Evolutionary conservation across 2,888 invertebrate species (phyloP).

Genomic region (Drosophila setosimentum): DNA sequence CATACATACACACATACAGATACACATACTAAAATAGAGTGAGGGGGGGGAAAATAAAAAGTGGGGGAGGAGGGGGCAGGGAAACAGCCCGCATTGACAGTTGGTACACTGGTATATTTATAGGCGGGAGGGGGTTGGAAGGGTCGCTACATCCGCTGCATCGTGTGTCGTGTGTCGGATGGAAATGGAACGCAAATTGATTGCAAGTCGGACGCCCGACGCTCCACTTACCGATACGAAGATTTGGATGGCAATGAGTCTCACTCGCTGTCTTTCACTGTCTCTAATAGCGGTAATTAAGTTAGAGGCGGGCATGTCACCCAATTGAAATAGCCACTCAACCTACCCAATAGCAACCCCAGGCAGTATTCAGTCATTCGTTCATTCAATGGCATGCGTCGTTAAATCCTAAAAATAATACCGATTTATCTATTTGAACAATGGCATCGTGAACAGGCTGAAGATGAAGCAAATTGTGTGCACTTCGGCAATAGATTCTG

Average conservation of each 20-base stretch:
- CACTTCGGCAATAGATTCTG: background rate
- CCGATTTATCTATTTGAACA: conserved; percentile 2
- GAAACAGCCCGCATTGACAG: conserved; percentile 28
- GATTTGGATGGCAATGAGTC: conserved; percentile 5
- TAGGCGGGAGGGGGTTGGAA: background rate
- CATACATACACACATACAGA: conserved; percentile 3
- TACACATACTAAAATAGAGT: background rate
- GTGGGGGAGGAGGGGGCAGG: no score
- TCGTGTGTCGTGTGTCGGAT: conserved; percentile 35
- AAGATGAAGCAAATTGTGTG: background rate
- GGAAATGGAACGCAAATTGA: conserved; percentile 71
- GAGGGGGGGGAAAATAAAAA: background rate
- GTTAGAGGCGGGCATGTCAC: conserved; percentile 52
- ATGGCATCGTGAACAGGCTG: conserved; percentile 3
- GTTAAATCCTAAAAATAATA: conserved; percentile 20
- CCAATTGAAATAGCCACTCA: conserved; percentile 38
- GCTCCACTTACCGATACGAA: conserved; percentile 37
- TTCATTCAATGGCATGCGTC: conserved; percentile 30
- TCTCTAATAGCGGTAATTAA: conserved; percentile 68
- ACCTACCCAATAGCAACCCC: conserved; percentile 1
- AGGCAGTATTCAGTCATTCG: conserved; percentile 3
- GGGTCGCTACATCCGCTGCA: conserved; percentile 45
- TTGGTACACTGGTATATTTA: background rate
- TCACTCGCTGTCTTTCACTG: background rate
- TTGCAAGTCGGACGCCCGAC: conserved; percentile 45